Percentiles rank a stretch among this genome's conserved stretches.
Conservation (phyloP, 1,140 invertebrate genomes). For the Cataglyphis hispanica region DNA sequence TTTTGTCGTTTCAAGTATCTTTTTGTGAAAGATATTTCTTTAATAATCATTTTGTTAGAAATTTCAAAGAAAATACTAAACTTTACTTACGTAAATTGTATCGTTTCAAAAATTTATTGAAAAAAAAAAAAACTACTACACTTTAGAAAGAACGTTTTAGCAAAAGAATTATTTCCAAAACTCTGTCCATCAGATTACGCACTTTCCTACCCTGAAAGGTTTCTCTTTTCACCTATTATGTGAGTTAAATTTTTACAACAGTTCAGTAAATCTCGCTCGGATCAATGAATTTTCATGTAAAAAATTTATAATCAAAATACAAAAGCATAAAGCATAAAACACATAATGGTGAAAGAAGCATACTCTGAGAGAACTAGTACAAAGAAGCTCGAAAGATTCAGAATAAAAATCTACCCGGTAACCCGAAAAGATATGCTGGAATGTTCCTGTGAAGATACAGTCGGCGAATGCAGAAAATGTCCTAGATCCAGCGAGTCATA, state of each 20-base stretch:
- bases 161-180: neutral
- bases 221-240: conserved; percentile 1
- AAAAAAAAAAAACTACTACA: neutral
- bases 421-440: conserved; percentile 16
- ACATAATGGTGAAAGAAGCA: neutral
- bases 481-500: neutral
- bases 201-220: neutral
- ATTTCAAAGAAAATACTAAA: neutral
- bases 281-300: neutral
- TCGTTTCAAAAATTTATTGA: neutral
- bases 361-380: neutral
- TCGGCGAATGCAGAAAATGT: neutral
- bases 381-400: conserved; percentile 16
- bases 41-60: neutral
- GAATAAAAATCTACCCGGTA: conserved; percentile 7
- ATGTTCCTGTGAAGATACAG: conserved; percentile 5
- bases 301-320: neutral
- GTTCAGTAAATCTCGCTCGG: neutral
- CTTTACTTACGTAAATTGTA: neutral
- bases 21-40: neutral
- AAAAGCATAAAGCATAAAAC: conserved; percentile 9
- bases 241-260: neutral
- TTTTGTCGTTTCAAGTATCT: neutral
- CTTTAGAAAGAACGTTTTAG: neutral
- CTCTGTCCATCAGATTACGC: neutral